Evolutionary conservation across 2,113 vertebrate genomes (phyloP), one percentile per base, ranked within the genome.

Genomic region (Grammatotria lemairii): DNA sequence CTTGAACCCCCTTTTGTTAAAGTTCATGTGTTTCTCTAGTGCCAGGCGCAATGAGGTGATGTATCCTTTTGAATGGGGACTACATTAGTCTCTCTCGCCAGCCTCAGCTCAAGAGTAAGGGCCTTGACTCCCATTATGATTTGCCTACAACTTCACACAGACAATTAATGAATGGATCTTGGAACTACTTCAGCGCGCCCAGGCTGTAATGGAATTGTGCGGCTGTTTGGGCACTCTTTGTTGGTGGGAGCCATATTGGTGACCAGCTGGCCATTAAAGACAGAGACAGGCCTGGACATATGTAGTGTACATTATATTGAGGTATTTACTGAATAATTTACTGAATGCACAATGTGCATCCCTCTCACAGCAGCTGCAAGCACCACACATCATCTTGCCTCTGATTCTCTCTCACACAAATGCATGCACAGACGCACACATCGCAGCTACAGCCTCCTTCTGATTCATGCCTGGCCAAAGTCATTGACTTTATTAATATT

Each of bases 311-410:
- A 95, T 95, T 96, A 96, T 96, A 95, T 95, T 51, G 91, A 94
- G 93, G 95, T 95, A 95, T 96, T 96, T 95, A 94, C 95, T 97
- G 96, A 96, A 96, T 97, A 96, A 96, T 97, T 97, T 95, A 96
- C 95, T 92, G 94, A 94, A 95, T 93, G 92, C 93, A 94, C 93
- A 95, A 94, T 95, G 93, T 88, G 88, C 88, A 73, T 87, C 88
- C 87, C 93, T 88, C 91, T 81, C 87, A 19, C 85, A 93, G 91
- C 95, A 95, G 94, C 94, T 95, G 94, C 86, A 88, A 87, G 90
- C 88, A 92, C 89, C 88, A 84, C 90, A 68, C 85, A 83, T 92
- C 89, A 87, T 91, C 91, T 89, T 85, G 83, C 93, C 88, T 92
- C 89, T 16, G 75, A 85, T 84, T 51, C 45, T 7, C 86, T 70